Evolutionary conservation across 1,140 invertebrate genomes (phyloP), one percentile per base, ranked within the genome.

Genomic region (Ceratosolen fusciceps): DNA sequence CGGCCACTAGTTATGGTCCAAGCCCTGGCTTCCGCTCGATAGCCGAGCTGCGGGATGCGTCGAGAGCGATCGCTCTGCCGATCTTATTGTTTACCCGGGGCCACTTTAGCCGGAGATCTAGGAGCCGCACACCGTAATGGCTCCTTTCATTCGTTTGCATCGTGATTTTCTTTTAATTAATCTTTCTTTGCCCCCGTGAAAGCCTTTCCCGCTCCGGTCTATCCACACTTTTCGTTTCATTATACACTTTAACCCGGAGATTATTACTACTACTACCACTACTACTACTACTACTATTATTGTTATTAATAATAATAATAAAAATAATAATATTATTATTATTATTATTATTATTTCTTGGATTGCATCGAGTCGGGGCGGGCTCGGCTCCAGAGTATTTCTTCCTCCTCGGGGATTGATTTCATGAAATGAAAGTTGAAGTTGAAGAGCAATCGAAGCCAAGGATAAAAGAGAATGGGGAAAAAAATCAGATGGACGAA

Each of bases 111-210:
- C n/a, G n/a, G n/a, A n/a, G n/a, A n/a, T n/a, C n/a, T n/a, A n/a
- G n/a, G n/a, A n/a, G n/a, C 34, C 31, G 47, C 39, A 34, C 1
- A 47, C 62, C 10, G 16, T 62, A n/a, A 39, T 16, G 7, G 31
- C 54, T 43, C 58, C 31, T 52, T 65, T 0, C 3, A 19, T 43
- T 34, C 7, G 24, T n/a, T 19, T 2, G 56, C 2, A 26, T 24
- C 52, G 5, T 29, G 24, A 43, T 58, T 74, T 74, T 72, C 49
- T 74, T 49, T 26, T 74, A 80, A 80, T 80, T 80, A 80, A 74
- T 80, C 72, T 74, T 74, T 29, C 34, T 37, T 52, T 34, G 19
- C 10, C 2, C 49, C 49, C 19, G 21, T 37, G 34, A 67, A 60
- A 24, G 2, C 5, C 12, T 39, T 3, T 49, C 68, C 37, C 56